phyloP scores from a whole-genome alignment of 2,888 invertebrate genomes.

The Chrysina gloriosa region DNA sequence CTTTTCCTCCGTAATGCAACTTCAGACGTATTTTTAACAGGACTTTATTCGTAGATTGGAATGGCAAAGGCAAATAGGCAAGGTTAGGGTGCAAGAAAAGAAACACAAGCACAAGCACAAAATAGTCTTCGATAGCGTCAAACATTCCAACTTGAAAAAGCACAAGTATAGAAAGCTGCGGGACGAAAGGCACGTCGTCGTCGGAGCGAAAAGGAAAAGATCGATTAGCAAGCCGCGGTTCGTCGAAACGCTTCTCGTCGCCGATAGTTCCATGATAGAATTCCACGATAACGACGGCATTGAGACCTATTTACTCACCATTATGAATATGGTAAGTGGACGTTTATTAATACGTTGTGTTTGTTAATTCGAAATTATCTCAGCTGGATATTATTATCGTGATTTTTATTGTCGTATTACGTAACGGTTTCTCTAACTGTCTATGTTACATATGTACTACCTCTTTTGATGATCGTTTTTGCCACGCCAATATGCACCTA shows the following conservation, averaged over 20 bases:
- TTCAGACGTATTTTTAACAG: slow-evolving; percentile 21
- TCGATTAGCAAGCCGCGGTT: slow-evolving; percentile 82
- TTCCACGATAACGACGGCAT: slow-evolving; percentile 86
- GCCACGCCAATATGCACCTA: too few relatives aligned
- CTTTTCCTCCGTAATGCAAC: slow-evolving; percentile 6
- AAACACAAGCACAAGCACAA: slow-evolving; percentile 55
- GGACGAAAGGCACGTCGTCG: too few relatives aligned
- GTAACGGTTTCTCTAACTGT: not conserved
- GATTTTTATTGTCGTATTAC: slow-evolving; percentile 2
- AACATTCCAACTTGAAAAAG: slow-evolving; percentile 62
- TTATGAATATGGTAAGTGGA: slow-evolving; percentile 87
- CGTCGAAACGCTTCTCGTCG: slow-evolving; percentile 89
- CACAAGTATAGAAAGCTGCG: slow-evolving; percentile 61
- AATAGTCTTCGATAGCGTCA: slow-evolving; percentile 57
- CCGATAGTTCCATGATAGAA: slow-evolving; percentile 87
- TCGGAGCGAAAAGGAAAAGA: slow-evolving; percentile 60
- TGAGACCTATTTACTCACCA: slow-evolving; percentile 87
- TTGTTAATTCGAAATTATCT: slow-evolving; percentile 38
- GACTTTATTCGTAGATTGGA: slow-evolving; percentile 64
- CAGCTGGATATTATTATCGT: slow-evolving; percentile 26
- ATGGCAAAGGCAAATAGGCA: slow-evolving; percentile 70
- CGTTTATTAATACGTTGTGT: slow-evolving; percentile 28
- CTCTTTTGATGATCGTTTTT: too few relatives aligned
- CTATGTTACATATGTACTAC: not conserved
- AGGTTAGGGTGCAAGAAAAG: slow-evolving; percentile 66